phyloP scores from a whole-genome alignment of 2,113 vertebrate genomes.

The Stigmatopora argus region DNA sequence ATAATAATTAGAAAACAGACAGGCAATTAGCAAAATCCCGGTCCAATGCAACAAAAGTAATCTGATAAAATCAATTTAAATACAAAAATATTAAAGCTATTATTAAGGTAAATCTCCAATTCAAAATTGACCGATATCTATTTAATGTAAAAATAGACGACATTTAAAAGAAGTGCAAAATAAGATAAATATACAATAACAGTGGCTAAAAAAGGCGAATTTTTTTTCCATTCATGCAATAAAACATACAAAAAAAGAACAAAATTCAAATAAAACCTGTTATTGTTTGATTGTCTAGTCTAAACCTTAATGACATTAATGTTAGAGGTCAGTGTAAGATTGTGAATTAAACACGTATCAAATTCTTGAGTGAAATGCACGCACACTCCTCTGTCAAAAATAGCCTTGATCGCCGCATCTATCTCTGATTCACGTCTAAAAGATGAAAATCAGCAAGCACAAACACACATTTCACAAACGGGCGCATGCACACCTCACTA shows the following conservation, averaged over 20 bases:
- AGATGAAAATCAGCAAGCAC: slow-evolving; percentile 27
- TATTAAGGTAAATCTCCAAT: no score
- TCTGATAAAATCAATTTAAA: no score
- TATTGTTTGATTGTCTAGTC: background rate
- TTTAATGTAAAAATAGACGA: background rate
- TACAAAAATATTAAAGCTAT: no score
- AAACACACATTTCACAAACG: slow-evolving; percentile 10
- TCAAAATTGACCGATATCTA: no score
- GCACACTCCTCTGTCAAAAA: slow-evolving; percentile 25
- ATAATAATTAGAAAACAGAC: no score
- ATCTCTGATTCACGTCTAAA: slow-evolving; percentile 39
- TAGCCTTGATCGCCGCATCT: slow-evolving; percentile 36
- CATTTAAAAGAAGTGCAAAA: background rate
- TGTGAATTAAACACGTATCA: background rate
- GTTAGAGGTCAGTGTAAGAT: no score
- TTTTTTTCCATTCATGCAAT: no score
- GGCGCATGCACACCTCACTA: background rate
- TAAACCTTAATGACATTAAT: background rate
- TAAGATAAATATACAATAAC: background rate
- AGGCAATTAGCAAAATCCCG: no score
- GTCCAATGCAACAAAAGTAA: no score
- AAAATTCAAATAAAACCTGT: background rate
- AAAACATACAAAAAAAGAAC: background rate
- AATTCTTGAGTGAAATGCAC: background rate
- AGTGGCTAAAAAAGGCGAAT: background rate